These are phyloP conservation scores for Antitype chi DNA, from an alignment of 2,888 invertebrate genomes.

Conservation along the genomic window DNA sequence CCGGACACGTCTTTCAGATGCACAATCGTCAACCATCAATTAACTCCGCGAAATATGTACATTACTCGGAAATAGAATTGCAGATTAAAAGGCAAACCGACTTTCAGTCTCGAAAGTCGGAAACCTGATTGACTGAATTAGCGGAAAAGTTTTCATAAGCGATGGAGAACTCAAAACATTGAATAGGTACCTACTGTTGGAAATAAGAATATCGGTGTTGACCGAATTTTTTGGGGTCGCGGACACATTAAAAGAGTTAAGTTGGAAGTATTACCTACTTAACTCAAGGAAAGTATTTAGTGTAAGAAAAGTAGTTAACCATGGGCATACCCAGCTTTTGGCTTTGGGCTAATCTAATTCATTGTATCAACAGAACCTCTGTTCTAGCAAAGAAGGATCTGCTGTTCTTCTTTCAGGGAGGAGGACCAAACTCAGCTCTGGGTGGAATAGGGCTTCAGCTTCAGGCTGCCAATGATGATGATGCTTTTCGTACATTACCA, in stretches of 20 bases:
- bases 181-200: slow-evolving; percentile 15
- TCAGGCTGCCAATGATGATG: neutral
- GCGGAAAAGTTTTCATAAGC: slow-evolving; percentile 10
- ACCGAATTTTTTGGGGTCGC: slow-evolving; percentile 6
- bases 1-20: slow-evolving; percentile 85
- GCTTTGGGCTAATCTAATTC: neutral
- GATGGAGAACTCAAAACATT: slow-evolving; percentile 16
- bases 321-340: neutral
- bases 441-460: too few relatives aligned
- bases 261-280: neutral
- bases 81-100: slow-evolving; percentile 69
- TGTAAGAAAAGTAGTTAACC: slow-evolving; percentile 4
- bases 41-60: slow-evolving; percentile 74
- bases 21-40: slow-evolving; percentile 86
- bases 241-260: slow-evolving; percentile 1
- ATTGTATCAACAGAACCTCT: neutral
- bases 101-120: slow-evolving; percentile 51
- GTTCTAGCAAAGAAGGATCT: neutral
- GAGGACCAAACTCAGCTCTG: too few relatives aligned
- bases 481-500: neutral
- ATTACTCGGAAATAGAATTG: slow-evolving; percentile 74
- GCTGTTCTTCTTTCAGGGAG: neutral
- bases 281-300: neutral
- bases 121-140: slow-evolving; percentile 22
- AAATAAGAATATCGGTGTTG: slow-evolving; percentile 4